Conservation (phyloP, 2,888 invertebrate species). For the Peribatodes rhomboidaria region DNA sequence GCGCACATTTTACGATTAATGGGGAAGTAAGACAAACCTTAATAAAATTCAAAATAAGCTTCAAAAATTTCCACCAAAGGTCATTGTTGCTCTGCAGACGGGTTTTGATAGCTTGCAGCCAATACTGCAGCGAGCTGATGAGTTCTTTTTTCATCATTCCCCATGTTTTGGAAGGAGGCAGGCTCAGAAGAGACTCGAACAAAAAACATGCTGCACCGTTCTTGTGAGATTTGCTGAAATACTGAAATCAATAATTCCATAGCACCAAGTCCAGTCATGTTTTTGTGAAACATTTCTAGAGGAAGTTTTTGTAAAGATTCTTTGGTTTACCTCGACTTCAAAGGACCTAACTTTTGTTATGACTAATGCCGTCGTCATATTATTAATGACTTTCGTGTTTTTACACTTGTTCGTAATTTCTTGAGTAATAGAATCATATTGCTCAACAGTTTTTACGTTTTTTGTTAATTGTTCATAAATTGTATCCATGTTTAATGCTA, state of each 20-base stretch:
- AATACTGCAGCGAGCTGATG: slow-evolving; percentile 65
- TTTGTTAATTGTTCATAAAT: slow-evolving; percentile 55
- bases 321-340: slow-evolving; percentile 68
- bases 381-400: slow-evolving; percentile 60
- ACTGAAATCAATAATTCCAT: slow-evolving; percentile 55
- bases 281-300: not conserved
- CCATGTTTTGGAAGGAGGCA: slow-evolving; percentile 71
- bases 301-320: not conserved
- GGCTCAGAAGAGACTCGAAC: slow-evolving; percentile 60
- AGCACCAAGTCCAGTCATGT: not conserved
- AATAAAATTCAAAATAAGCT: slow-evolving; percentile 62
- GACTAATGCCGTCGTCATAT: slow-evolving; percentile 65
- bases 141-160: slow-evolving; percentile 66
- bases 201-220: slow-evolving; percentile 69
- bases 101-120: slow-evolving; percentile 70
- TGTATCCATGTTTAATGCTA: slow-evolving; percentile 58
- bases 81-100: slow-evolving; percentile 62
- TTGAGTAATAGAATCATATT: slow-evolving; percentile 64
- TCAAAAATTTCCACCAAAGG: slow-evolving; percentile 73
- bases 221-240: slow-evolving; percentile 68
- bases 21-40: slow-evolving; percentile 53
- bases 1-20: not conserved
- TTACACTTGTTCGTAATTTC: slow-evolving; percentile 51
- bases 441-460: slow-evolving; percentile 60
- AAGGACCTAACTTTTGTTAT: slow-evolving; percentile 68